Conservation (phyloP, 2,888 invertebrate genomes). For the Eurytoma adleriae region DNA sequence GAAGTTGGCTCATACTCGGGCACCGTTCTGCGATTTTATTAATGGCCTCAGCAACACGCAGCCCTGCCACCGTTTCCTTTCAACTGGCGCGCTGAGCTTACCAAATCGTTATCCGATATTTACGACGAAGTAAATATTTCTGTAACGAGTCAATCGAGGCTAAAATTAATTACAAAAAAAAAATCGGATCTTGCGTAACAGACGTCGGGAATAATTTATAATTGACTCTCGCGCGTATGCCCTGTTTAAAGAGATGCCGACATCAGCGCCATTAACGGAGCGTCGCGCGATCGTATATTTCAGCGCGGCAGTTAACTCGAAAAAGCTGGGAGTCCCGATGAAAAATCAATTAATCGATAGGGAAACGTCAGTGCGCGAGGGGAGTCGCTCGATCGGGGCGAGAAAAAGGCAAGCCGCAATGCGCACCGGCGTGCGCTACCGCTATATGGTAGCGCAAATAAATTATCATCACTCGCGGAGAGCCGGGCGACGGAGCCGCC, state of each 20-base stretch:
- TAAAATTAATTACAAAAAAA: background rate
- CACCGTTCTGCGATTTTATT: background rate
- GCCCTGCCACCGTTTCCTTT: background rate
- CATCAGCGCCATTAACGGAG: constrained; percentile 39
- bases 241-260: background rate
- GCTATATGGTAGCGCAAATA: constrained; percentile 47
- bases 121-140: constrained; percentile 17
- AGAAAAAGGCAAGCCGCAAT: background rate
- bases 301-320: background rate
- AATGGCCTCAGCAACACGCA: background rate
- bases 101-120: background rate
- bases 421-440: background rate
- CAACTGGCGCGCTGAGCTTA: no score
- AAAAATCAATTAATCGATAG: constrained; percentile 53
- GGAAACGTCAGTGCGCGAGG: constrained; percentile 8
- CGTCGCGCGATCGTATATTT: background rate
- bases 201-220: constrained; percentile 30
- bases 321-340: constrained; percentile 45
- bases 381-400: background rate
- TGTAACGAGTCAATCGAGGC: constrained; percentile 22
- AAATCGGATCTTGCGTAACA: constrained; percentile 9
- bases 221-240: constrained; percentile 11
- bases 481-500: constrained; percentile 33
- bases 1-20: background rate
- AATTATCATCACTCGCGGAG: constrained; percentile 56